A percentile compares a stretch with the other conserved stretches of the same genome.
Conservation (phyloP, 2,797 vertebrate genomes). For the Sebastes itinus region DNA sequence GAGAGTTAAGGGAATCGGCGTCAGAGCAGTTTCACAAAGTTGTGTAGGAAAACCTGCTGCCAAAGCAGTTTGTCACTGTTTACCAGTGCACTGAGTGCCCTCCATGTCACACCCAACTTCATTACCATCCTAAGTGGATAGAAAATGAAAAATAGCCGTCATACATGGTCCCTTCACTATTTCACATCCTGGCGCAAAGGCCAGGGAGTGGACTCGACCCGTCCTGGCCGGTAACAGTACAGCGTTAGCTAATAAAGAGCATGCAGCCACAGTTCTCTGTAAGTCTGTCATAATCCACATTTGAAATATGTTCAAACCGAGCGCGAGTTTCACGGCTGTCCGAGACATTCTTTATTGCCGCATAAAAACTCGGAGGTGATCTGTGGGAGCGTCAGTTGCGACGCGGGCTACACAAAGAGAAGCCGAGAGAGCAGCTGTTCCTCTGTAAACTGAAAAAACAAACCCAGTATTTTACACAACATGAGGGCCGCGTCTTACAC, state of each 20-base stretch:
- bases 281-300: conserved; percentile 77
- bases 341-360: conserved; percentile 77
- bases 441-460: conserved; percentile 16
- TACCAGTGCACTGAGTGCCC: conserved; percentile 42
- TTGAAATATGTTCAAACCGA: conserved; percentile 77
- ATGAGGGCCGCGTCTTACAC: conserved; percentile 68
- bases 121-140: conserved; percentile 42
- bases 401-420: conserved; percentile 19
- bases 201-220: conserved; percentile 66
- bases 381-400: conserved; percentile 54
- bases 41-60: conserved; percentile 29
- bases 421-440: conserved; percentile 33
- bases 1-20: neutral
- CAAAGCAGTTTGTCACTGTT: conserved; percentile 51
- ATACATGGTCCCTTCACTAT: conserved; percentile 67
- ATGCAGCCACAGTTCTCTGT: conserved; percentile 52
- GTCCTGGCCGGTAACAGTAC: conserved; percentile 64
- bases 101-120: conserved; percentile 51
- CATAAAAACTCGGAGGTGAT: conserved; percentile 72
- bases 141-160: conserved; percentile 58
- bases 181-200: conserved; percentile 60
- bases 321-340: conserved; percentile 75
- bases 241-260: conserved; percentile 77
- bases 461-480: conserved; percentile 18
- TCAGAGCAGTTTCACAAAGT: conserved; percentile 18